Evolutionary conservation across 2,888 invertebrate genomes (phyloP), one percentile per base, ranked within the genome.

Genomic region (Thecophora atra): DNA sequence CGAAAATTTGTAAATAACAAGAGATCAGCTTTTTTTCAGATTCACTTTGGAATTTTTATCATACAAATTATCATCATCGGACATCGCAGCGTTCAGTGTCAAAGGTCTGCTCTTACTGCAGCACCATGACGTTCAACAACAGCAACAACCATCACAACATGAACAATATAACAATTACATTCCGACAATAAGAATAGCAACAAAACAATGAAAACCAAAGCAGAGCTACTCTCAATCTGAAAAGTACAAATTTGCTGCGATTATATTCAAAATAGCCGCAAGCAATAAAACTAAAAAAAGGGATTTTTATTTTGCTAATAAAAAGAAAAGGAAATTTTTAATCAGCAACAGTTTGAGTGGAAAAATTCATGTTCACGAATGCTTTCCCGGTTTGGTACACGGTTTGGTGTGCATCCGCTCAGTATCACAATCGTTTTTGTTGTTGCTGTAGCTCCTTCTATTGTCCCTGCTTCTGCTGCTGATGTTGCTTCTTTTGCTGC

Each of bases 351-450:
- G 74, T 76, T 76, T 73, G 73, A 76, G 76, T 76, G 76, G 73
- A 75, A 74, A 76, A 76, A 76, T 74, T 58, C 76, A 74, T 76
- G 73, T 74, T 74, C 76, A 76, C 76, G 74, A 73, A 66, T 60
- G 21, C 51, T 69, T 72, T 58, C 63, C 54, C 44, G 44, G 56
- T 30, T 58, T 58, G 54, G 44, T 52, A 47, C 58, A 69, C 28
- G 30, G n/a, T n/a, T n/a, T 66, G 30, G 54, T 51, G 52, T 28
- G 24, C 65, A 13, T 19, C 58, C 28, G 28, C 24, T 47, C 15
- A 21, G 28, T 21, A 54, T 26, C 58, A 44, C 56, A 68, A 63
- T 74, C 58, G 58, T 28, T 56, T 63, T 70, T 72, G 70, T 44
- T 67, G 56, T 54, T 74, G 24, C n/a, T 37, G 24, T 17, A 11